phyloP scores from a whole-genome alignment of 1,140 invertebrate species.

The Saccostrea glomerata region DNA sequence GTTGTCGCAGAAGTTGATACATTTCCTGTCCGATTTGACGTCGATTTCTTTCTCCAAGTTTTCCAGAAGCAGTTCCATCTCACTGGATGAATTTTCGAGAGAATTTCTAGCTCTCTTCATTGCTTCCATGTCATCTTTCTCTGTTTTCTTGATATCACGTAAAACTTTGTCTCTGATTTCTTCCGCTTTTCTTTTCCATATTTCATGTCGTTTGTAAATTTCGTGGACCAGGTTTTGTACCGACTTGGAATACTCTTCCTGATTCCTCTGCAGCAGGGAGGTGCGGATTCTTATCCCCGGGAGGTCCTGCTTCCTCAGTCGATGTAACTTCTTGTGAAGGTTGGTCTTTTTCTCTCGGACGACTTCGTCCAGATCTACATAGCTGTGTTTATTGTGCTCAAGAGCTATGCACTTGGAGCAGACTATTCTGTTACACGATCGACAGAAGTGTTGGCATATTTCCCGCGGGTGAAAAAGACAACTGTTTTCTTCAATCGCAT shows the following conservation, averaged over 20 bases:
- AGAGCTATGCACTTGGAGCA: neutral
- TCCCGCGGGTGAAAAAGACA: neutral
- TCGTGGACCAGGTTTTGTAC: neutral
- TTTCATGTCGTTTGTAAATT: neutral
- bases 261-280: neutral
- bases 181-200: conserved; percentile 12
- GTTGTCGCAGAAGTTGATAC: neutral
- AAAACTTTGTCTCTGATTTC: conserved; percentile 3
- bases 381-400: neutral
- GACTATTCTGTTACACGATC: neutral
- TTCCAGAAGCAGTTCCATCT: neutral
- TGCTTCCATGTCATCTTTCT: neutral
- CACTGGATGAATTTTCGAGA: neutral
- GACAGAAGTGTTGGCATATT: neutral
- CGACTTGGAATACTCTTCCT: neutral
- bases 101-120: neutral
- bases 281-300: neutral
- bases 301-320: neutral
- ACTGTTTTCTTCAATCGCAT: neutral
- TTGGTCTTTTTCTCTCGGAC: neutral
- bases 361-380: neutral
- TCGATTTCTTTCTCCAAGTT: conserved; percentile 1
- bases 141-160: neutral
- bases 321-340: neutral
- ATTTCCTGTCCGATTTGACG: neutral